Conservation (phyloP, 2,888 invertebrate species). For the Lycia hirtaria region DNA sequence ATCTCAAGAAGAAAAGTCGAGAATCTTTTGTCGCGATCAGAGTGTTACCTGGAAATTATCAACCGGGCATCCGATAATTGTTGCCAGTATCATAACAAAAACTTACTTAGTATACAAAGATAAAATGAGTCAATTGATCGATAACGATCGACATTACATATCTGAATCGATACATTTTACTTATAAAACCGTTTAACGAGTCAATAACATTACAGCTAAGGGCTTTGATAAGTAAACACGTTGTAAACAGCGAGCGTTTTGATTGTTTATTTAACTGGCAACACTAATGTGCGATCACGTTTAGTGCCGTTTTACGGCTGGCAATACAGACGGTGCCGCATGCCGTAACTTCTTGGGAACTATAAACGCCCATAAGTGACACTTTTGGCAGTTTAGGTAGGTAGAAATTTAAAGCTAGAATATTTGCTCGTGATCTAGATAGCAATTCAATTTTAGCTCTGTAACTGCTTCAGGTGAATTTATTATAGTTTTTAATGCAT, state of each 20-base stretch:
- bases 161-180: background rate
- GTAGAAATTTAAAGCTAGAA: background rate
- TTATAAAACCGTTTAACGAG: conserved; percentile 1
- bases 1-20: no score
- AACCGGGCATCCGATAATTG: no score
- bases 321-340: conserved; percentile 47
- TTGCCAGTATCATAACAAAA: no score
- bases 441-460: no score
- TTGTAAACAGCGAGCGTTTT: conserved; percentile 48
- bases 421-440: background rate
- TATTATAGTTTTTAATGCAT: no score
- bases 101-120: no score
- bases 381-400: background rate
- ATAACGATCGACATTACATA: background rate
- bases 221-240: conserved; percentile 36
- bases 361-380: conserved; percentile 17
- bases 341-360: conserved; percentile 23
- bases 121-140: background rate
- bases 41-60: no score
- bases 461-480: no score
- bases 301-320: conserved; percentile 50
- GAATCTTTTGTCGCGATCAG: no score
- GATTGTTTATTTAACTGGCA: conserved; percentile 65
- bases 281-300: conserved; percentile 73
- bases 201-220: conserved; percentile 3